phyloP scores from a whole-genome alignment of 2,113 vertebrate species.

The Dasyprocta punctata region DNA sequence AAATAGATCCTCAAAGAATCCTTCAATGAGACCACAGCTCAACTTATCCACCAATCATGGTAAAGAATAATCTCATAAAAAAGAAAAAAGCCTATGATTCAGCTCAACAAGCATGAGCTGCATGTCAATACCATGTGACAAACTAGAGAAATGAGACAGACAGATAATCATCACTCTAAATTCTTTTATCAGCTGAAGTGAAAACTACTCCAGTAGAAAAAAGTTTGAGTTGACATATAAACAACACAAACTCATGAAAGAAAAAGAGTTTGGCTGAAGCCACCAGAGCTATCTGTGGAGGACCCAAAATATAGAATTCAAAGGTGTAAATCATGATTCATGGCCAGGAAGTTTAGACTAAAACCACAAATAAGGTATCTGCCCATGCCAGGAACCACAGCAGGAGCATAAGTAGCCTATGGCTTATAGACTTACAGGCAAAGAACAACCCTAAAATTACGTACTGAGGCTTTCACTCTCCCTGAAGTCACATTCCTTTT shows the following conservation, averaged over 20 bases:
- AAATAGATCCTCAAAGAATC: neutral
- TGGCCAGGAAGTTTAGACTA: neutral
- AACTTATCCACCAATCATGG: neutral
- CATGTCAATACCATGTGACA: neutral
- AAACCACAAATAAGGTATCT: neutral
- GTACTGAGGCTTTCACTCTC: accelerated
- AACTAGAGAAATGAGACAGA: neutral
- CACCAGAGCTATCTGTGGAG: neutral
- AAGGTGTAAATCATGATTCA: neutral
- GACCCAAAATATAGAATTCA: neutral
- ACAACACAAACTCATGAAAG: neutral
- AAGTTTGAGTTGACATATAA: neutral
- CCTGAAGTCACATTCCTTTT: neutral
- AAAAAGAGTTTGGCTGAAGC: neutral
- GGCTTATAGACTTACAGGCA: neutral
- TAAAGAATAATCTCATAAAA: neutral
- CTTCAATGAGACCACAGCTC: neutral
- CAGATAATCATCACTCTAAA: neutral
- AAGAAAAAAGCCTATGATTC: neutral
- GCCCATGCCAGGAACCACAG: neutral
- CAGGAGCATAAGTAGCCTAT: neutral
- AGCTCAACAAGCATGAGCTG: neutral
- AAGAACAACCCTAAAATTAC: neutral
- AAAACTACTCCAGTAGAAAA: neutral
- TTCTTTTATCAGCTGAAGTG: neutral